A percentile compares a stretch with the other conserved stretches of the same genome.
Evolutionary conservation across 2,888 invertebrate genomes (phyloP).

Genomic region (Apotomis betuletana): DNA sequence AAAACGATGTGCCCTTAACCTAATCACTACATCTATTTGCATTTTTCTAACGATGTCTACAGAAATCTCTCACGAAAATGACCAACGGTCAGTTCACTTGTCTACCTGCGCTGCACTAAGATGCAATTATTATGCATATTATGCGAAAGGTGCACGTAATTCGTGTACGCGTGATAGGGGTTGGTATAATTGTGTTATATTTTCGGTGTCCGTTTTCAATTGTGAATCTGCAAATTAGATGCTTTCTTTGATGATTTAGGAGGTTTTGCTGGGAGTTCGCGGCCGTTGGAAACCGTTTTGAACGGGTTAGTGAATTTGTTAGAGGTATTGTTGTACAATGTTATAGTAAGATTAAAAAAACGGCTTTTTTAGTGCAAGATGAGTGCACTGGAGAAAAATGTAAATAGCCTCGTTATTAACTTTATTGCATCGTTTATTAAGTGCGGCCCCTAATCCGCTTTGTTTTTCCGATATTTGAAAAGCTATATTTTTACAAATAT

Average conservation of each 20-base stretch:
- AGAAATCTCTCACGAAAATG: slow-evolving; percentile 22
- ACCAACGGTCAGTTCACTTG: slow-evolving; percentile 27
- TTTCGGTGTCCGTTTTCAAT: slow-evolving; percentile 25
- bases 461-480: too few species aligned
- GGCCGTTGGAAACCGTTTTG: slow-evolving; percentile 20
- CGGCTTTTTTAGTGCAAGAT: too few species aligned
- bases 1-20: slow-evolving; percentile 3
- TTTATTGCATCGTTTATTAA: too few species aligned
- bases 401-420: too few species aligned
- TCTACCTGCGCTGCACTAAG: slow-evolving; percentile 14
- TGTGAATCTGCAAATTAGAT: slow-evolving; percentile 40
- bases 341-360: too few species aligned
- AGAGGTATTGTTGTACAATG: not conserved
- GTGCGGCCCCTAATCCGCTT: too few species aligned
- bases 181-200: slow-evolving; percentile 14
- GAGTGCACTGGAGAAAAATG: too few species aligned
- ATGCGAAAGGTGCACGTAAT: slow-evolving; percentile 26
- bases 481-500: too few species aligned
- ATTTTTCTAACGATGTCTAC: slow-evolving; percentile 24
- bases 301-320: not conserved
- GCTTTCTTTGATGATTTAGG: slow-evolving; percentile 23
- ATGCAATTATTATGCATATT: slow-evolving; percentile 32
- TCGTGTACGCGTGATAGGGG: slow-evolving; percentile 10
- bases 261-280: slow-evolving; percentile 25
- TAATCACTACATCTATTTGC: slow-evolving; percentile 12